Evolutionary conservation across 2,113 vertebrate genomes (phyloP).

Genomic region (Nothoprocta perdicaria): DNA sequence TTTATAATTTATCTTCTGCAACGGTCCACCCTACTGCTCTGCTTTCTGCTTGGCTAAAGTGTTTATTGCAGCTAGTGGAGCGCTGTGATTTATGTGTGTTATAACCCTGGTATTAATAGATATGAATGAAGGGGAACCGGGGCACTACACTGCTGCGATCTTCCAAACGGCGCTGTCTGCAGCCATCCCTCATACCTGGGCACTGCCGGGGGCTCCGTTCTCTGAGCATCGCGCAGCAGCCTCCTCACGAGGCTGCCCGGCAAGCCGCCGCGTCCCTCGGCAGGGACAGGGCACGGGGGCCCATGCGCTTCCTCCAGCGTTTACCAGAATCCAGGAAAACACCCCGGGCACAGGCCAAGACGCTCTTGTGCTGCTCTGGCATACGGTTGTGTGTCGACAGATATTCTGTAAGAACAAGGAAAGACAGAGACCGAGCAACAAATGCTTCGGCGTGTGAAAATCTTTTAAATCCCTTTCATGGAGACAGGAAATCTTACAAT

Average conservation of each 20-base stretch:
- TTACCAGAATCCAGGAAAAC: background rate
- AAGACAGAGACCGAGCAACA: background rate
- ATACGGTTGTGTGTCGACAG: background rate
- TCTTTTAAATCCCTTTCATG: rapidly evolving
- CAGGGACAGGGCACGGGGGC: background rate
- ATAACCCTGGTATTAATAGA: background rate
- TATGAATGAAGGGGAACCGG: background rate
- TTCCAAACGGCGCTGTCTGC: background rate
- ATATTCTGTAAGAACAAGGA: background rate
- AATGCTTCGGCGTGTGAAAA: background rate
- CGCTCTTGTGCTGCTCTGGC: background rate
- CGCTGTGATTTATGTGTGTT: background rate
- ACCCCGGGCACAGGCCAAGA: background rate
- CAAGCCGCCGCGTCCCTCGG: background rate
- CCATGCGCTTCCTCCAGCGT: rapidly evolving
- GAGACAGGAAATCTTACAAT: background rate
- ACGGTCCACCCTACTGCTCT: background rate
- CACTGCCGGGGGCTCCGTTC: rapidly evolving
- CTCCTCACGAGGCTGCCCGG: background rate
- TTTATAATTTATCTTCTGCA: background rate
- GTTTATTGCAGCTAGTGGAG: background rate
- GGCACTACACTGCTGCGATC: background rate
- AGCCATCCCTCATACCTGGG: background rate
- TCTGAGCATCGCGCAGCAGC: too few relatives aligned
- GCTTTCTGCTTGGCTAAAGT: background rate